Base-by-base conservation (phyloP, 2,888 invertebrate species). In the Copidosoma aretas region DNA sequence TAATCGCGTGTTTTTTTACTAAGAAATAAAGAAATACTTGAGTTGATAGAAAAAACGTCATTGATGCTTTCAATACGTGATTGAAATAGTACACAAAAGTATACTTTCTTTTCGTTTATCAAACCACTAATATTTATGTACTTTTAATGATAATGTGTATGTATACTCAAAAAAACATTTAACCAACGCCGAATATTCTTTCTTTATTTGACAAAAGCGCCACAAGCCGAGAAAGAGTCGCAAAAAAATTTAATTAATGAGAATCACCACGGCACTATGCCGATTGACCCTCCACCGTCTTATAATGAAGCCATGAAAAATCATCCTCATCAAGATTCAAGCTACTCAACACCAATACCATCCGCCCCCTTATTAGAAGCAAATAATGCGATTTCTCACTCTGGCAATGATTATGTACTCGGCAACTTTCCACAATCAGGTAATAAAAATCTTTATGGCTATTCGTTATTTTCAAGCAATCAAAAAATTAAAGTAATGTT, bases 281-380 rank as follows among this genome's bases (percentile, higher is more conserved):
- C 53, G 22, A n/a, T n/a, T 5, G 67, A 68, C 10, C 32, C 54
- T 17, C 67, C 67, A 22, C 67, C 67, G 32, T 53, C 67, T 5
- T 68, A 68, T 43, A 54, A 19, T 19, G 67, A 61, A 58, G 67
- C 67, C 52, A 61, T 67, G 24, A 12, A 25, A 52, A 51, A 19
- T 51, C 41, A 39, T 5, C 58, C 43, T 5, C 15, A 21, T 46
- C 39, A 24, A 5, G 2, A 17, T 25, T 17, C 21, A 19, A 59
- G 21, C 21, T 32, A 64, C 17, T 17, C 22, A 10, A 12, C 51
- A 46, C 24, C 57, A 10, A 52, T 0, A 21, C 62, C 62, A 10
- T 32, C 58, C 12, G 59, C 67, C 2, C 67, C 62, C 1, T 10
- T 43, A 24, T 46, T 19, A 15, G 59, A 46, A 46, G 1, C 39